Conservation (phyloP, 2,113 vertebrate genomes). For the Etheostoma spectabile region DNA sequence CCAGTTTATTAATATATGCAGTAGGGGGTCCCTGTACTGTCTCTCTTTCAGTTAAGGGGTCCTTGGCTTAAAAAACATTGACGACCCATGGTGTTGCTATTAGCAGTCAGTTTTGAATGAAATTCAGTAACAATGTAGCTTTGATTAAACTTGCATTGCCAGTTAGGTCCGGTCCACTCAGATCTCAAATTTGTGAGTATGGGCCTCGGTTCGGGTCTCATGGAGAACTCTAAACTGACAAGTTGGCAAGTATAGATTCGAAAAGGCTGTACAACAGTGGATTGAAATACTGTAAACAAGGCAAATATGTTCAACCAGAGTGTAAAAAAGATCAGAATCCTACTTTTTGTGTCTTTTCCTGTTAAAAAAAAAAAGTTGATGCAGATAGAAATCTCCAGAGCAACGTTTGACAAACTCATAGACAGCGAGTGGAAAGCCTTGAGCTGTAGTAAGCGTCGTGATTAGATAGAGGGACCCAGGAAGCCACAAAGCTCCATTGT, state of each 20-base stretch:
- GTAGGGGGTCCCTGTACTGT: too few relatives aligned
- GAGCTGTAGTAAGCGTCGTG: conserved; percentile 40
- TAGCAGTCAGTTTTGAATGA: too few relatives aligned
- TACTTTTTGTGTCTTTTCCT: neutral
- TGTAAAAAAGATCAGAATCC: neutral
- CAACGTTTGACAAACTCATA: conserved; percentile 9
- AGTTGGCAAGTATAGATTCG: neutral
- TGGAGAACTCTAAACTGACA: neutral
- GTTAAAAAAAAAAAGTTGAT: neutral
- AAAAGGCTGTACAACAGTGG: neutral
- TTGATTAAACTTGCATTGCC: neutral
- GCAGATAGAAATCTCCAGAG: neutral
- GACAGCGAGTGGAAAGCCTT: conserved; percentile 29
- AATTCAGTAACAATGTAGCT: too few relatives aligned
- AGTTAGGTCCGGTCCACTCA: neutral
- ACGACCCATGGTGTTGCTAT: too few relatives aligned
- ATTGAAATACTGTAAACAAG: neutral
- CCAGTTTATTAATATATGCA: too few relatives aligned
- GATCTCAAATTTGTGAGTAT: neutral
- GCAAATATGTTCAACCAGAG: neutral
- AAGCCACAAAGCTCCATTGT: conserved; percentile 64
- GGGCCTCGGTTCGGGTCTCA: neutral
- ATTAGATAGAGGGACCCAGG: conserved; percentile 41
- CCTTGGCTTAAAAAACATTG: too few relatives aligned
- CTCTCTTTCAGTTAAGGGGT: too few relatives aligned